Base-by-base conservation (phyloP, 23 tunicate genomes). In the Halocynthia aurantium region DNA sequence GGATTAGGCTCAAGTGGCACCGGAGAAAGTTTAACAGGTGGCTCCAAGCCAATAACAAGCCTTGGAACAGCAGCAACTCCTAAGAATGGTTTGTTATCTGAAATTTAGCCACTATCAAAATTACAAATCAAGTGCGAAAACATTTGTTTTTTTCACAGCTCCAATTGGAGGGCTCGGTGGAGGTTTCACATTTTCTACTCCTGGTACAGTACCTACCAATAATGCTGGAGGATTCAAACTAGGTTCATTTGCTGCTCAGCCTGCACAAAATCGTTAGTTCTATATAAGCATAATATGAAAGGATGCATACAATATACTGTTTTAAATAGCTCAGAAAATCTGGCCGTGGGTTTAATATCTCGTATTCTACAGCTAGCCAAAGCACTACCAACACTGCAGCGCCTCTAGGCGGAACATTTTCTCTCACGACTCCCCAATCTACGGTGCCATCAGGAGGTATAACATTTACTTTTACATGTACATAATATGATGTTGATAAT, bases 141-240 rank as follows among this genome's bases (percentile, higher is more conserved):
- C 15, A 13, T 58, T 58, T 31, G 44, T 31, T 31, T 31, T 31
- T 31, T 31, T 31, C 44, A 31, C 63, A 58, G 63, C 2, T 15
- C 49, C 70, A 11, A 65, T 9, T 15, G 31, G 49, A 20, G 70
- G 70, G 31, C 70, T 65, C 10, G 70, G 70, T 20, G 70, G 70
- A 20, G 70, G 17, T 10, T 65, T 65, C 31, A 20, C 70, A 65
- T 65, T 65, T 15, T 10, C 15, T 10, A 65, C 22, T 0, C 70
- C 70, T 6, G 6, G 49, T 65, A 65, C 70, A 10, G 31, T 49
- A 65, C 0, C 70, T 10, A 49, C 6, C 17, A 65, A 15, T 65
- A 15, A 10, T 65, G 19, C 70, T 5, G 70, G 70, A 10, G 9
- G 22, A 15, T 8, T 49, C 22, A 9, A 20, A 10, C 49, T 40